Conservation (phyloP, 2,797 vertebrate genomes). For the Ceryle rudis region DNA sequence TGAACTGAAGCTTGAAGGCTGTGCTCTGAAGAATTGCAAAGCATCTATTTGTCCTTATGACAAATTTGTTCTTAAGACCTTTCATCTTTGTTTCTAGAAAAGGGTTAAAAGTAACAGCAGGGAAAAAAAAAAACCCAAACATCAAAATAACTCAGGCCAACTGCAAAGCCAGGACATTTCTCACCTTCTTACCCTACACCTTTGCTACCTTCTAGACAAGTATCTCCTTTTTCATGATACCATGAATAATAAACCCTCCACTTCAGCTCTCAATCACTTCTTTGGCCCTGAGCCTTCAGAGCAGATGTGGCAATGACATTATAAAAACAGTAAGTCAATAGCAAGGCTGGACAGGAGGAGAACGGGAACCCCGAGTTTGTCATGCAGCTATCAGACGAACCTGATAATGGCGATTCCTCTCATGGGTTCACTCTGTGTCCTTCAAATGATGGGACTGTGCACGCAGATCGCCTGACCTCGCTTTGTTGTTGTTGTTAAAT, state of each 20-base stretch:
- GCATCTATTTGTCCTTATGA: not conserved
- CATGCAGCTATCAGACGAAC: not conserved
- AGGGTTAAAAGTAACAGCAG: constrained; percentile 21
- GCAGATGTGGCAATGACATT: not conserved
- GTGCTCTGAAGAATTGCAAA: not conserved
- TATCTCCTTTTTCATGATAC: not conserved
- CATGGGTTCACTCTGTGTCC: rapidly evolving
- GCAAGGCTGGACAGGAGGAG: not conserved
- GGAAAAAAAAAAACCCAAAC: not conserved
- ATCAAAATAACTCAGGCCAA: not conserved
- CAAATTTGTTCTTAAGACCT: not conserved
- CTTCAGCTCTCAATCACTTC: not conserved
- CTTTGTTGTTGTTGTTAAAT: too few relatives aligned
- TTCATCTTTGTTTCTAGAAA: not conserved
- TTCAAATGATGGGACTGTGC: not conserved
- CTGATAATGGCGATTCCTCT: rapidly evolving
- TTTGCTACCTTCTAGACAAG: not conserved
- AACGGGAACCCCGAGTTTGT: rapidly evolving
- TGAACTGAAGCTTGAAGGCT: not conserved
- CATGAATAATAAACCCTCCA: not conserved
- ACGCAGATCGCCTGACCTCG: rapidly evolving
- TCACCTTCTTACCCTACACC: not conserved
- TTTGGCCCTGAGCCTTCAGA: not conserved
- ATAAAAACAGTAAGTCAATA: not conserved
- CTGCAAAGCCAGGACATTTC: not conserved